phyloP scores from a whole-genome alignment of 2,797 vertebrate genomes.

The Megalops cyprinoides region DNA sequence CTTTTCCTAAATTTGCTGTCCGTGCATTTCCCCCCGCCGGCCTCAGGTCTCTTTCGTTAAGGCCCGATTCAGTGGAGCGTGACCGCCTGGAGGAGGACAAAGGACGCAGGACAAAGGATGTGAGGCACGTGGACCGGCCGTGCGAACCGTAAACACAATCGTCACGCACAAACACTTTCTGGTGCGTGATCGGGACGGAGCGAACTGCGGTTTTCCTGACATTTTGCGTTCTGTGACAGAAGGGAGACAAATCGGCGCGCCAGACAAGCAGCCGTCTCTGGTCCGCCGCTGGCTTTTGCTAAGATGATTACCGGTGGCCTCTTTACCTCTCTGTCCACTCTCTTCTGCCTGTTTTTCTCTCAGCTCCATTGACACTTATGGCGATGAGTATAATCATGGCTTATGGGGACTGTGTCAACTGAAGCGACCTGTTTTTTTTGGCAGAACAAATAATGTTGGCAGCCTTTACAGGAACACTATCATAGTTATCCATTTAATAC shows the following conservation, averaged over 20 bases:
- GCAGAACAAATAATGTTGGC: not conserved
- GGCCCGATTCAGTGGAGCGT: not conserved
- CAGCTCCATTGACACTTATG: not conserved
- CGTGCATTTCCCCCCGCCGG: not conserved
- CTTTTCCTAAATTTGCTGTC: not conserved
- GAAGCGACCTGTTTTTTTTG: not conserved
- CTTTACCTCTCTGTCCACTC: not conserved
- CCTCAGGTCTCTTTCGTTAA: not conserved
- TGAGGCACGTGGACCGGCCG: not conserved
- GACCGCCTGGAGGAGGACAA: not conserved
- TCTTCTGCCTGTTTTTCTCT: not conserved
- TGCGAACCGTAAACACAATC: not conserved
- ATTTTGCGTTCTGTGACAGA: not conserved
- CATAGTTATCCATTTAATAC: not conserved
- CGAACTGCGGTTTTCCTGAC: not conserved
- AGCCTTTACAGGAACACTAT: not conserved
- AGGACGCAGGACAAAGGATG: not conserved
- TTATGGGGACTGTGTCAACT: not conserved
- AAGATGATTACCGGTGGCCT: constrained; percentile 14
- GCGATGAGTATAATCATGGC: not conserved
- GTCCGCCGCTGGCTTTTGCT: not conserved
- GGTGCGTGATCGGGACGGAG: not conserved
- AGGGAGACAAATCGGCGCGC: not conserved
- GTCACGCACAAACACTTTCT: not conserved
- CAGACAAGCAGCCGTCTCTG: constrained; percentile 9